Evolutionary conservation across 1,140 invertebrate genomes (phyloP).

Genomic region (Trachymyrmex cornetzi): DNA sequence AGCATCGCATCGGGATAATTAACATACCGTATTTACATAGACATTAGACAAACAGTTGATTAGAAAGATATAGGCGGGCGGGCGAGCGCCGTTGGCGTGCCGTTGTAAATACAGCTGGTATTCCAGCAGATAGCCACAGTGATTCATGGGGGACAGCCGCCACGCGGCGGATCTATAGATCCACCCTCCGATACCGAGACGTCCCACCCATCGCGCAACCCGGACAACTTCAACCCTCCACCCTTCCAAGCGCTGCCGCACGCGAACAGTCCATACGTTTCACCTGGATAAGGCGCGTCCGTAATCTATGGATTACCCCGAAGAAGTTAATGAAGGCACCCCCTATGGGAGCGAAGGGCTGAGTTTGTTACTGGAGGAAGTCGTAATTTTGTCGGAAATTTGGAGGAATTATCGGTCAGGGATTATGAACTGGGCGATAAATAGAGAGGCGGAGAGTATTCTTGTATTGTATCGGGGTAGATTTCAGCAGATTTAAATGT

Average conservation of each 20-base stretch:
- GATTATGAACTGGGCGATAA: conserved; percentile 41
- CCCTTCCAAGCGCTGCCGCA: conserved; percentile 71
- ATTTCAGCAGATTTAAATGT: background rate
- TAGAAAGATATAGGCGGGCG: conserved; percentile 78
- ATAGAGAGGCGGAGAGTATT: background rate
- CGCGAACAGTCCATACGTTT: conserved; percentile 83
- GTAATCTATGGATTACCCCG: conserved; percentile 80
- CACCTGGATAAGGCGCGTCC: conserved; percentile 80
- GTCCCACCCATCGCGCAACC: conserved; percentile 56
- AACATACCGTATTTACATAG: conserved; percentile 81
- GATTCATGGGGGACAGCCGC: conserved; percentile 81
- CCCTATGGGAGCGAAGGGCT: conserved; percentile 33
- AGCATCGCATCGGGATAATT: conserved; percentile 79
- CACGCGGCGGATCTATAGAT: conserved; percentile 81
- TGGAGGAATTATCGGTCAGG: conserved; percentile 26
- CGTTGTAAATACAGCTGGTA: conserved; percentile 79
- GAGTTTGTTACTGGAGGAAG: conserved; percentile 50
- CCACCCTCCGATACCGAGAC: conserved; percentile 79
- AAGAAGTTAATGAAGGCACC: conserved; percentile 75
- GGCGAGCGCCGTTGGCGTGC: conserved; percentile 75
- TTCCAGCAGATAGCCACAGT: conserved; percentile 81
- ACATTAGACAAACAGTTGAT: conserved; percentile 82
- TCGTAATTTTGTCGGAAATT: conserved; percentile 58
- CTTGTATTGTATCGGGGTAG: background rate
- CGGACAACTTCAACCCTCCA: conserved; percentile 25